Percentiles rank a stretch among this genome's conserved stretches.
These are phyloP conservation scores for Podarcis raffonei DNA, from an alignment of 2,113 vertebrate species.

Conservation along the genomic window DNA sequence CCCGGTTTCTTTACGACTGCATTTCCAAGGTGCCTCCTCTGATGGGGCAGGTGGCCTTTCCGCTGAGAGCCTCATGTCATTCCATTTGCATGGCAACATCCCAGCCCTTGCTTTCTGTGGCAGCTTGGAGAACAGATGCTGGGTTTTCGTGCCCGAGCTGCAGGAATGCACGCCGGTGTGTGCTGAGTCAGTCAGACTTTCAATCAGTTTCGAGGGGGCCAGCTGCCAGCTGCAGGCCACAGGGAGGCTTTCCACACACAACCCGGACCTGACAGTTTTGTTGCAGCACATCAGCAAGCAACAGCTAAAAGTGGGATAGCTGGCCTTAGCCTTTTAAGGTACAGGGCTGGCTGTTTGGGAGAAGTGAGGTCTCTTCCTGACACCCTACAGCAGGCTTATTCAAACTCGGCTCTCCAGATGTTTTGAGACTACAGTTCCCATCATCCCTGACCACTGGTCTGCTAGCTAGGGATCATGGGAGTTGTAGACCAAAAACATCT, in stretches of 20 bases:
- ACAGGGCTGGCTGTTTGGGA: no score
- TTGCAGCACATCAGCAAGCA: background rate
- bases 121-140: conserved; percentile 28
- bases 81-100: background rate
- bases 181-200: conserved; percentile 6
- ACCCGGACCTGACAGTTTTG: background rate
- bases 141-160: background rate
- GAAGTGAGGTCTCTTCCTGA: background rate
- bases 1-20: background rate
- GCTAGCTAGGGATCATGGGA: no score
- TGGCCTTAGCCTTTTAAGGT: no score
- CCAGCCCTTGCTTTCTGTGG: background rate
- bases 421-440: no score
- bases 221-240: background rate
- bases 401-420: no score
- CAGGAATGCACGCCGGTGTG: background rate
- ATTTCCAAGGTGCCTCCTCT: background rate
- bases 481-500: no score
- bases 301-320: background rate
- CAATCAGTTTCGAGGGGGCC: background rate
- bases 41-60: background rate
- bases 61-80: background rate
- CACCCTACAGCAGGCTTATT: background rate
- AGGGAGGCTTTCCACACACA: background rate
- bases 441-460: no score